Percentiles rank a stretch among this genome's conserved stretches.
Evolutionary conservation across 2,888 invertebrate species (phyloP).

Genomic region (Ametastegia equiseti): DNA sequence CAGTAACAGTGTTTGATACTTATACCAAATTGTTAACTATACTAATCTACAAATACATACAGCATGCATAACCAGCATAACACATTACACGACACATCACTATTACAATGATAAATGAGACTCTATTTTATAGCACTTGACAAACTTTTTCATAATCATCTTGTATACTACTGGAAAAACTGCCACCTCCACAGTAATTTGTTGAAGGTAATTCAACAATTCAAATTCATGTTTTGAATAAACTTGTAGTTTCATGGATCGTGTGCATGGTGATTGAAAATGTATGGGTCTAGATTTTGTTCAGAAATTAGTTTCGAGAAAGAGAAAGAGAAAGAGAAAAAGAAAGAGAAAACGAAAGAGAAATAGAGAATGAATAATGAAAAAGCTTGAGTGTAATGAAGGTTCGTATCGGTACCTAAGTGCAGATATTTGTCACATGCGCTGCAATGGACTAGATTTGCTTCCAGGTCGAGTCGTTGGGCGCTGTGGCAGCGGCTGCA

Average conservation of each 20-base stretch:
- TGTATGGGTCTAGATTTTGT: not conserved
- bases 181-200: not conserved
- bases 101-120: not conserved
- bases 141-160: slow-evolving; percentile 35
- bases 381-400: slow-evolving; percentile 62
- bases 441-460: slow-evolving; percentile 76
- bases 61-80: slow-evolving; percentile 24
- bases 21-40: not conserved
- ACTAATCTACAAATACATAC: not conserved
- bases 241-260: slow-evolving; percentile 1
- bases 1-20: not conserved
- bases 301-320: not conserved
- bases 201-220: not conserved
- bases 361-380: slow-evolving; percentile 27
- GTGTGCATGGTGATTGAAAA: not conserved
- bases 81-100: slow-evolving; percentile 20
- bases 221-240: not conserved
- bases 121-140: slow-evolving; percentile 8
- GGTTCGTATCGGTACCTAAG: slow-evolving; percentile 74
- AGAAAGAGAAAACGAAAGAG: not conserved
- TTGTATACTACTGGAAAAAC: not conserved
- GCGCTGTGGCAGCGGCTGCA: slow-evolving; percentile 85
- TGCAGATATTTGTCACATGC: slow-evolving; percentile 78
- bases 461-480: slow-evolving; percentile 82
- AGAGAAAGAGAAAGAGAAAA: not conserved